Conservation (phyloP, 2,888 invertebrate genomes). For the Caenorhabditis sp. region DNA sequence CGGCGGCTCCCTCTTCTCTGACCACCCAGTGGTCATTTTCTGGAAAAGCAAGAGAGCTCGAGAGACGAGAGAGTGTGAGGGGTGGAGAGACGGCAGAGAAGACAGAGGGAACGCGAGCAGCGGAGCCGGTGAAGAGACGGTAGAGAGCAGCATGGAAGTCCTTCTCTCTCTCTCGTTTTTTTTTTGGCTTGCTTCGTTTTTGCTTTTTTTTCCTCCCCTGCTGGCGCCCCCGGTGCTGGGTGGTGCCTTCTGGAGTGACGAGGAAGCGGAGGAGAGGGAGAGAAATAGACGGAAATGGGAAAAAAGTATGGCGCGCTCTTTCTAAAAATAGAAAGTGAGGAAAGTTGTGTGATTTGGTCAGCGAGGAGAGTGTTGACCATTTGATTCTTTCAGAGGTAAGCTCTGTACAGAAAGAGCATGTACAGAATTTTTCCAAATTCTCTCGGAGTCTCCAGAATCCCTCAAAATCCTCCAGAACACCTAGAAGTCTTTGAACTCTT, state of each 20-base stretch:
- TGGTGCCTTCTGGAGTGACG: slow-evolving; percentile 32
- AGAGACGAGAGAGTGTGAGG: not conserved
- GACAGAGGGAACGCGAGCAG: slow-evolving; percentile 32
- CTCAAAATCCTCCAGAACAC: too few relatives aligned
- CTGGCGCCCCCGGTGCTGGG: slow-evolving; percentile 41
- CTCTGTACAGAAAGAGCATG: too few relatives aligned
- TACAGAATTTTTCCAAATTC: too few relatives aligned
- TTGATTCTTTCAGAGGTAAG: too few relatives aligned
- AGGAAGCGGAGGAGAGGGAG: slow-evolving; percentile 9
- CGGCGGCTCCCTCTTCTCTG: slow-evolving; percentile 18
- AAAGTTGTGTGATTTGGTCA: not conserved
- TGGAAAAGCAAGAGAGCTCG: not conserved
- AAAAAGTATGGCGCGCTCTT: too few relatives aligned
- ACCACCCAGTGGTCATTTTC: slow-evolving; percentile 31
- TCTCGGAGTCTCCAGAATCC: too few relatives aligned
- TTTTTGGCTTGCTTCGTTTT: slow-evolving; percentile 23
- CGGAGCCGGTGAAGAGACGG: slow-evolving; percentile 40
- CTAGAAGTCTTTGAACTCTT: too few relatives aligned
- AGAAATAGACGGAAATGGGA: slow-evolving; percentile 26
- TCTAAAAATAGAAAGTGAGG: slow-evolving; percentile 25
- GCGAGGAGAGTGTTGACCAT: too few relatives aligned
- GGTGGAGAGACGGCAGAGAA: slow-evolving; percentile 1
- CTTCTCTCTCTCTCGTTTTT: too few relatives aligned
- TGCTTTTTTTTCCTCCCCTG: slow-evolving; percentile 9
- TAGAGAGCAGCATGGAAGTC: slow-evolving; percentile 29